phyloP scores from a whole-genome alignment of 2,888 invertebrate species.

The Xylocampa areola region DNA sequence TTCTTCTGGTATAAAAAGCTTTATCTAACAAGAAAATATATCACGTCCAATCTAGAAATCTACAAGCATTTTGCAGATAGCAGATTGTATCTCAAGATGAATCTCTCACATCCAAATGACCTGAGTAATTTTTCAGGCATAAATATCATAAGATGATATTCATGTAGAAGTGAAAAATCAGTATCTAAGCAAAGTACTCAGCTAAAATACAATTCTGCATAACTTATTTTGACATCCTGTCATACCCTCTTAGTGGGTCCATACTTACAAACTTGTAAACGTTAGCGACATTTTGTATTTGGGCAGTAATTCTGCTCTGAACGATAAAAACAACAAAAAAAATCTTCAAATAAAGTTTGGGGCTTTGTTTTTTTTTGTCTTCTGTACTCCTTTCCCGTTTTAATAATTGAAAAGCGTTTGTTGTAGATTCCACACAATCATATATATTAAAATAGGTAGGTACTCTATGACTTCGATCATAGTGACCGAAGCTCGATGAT shows the following conservation, averaged over 20 bases:
- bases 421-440: too few species aligned
- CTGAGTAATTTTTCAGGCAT: too few species aligned
- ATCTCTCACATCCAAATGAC: too few species aligned
- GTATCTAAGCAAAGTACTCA: constrained; percentile 49
- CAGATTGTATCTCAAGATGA: too few species aligned
- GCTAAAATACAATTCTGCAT: constrained; percentile 66
- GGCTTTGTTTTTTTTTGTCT: constrained; percentile 21
- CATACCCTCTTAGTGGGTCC: constrained; percentile 48
- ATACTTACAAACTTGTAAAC: constrained; percentile 51
- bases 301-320: constrained; percentile 17
- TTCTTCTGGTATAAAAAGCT: too few species aligned
- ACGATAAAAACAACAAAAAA: constrained; percentile 27
- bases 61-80: too few species aligned
- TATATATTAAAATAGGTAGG: too few species aligned
- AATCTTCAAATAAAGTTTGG: constrained; percentile 17
- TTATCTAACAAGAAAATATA: too few species aligned
- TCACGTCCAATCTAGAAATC: too few species aligned
- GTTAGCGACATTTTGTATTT: constrained; percentile 50
- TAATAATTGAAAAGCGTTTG: constrained; percentile 1
- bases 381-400: constrained; percentile 16
- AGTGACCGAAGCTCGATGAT: too few species aligned
- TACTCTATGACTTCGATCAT: too few species aligned
- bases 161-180: constrained; percentile 9
- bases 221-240: constrained; percentile 66
- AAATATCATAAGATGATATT: too few species aligned